These are phyloP conservation scores for Brachypteracias leptosomus DNA, from an alignment of 2,113 vertebrate genomes.

Conservation along the genomic window DNA sequence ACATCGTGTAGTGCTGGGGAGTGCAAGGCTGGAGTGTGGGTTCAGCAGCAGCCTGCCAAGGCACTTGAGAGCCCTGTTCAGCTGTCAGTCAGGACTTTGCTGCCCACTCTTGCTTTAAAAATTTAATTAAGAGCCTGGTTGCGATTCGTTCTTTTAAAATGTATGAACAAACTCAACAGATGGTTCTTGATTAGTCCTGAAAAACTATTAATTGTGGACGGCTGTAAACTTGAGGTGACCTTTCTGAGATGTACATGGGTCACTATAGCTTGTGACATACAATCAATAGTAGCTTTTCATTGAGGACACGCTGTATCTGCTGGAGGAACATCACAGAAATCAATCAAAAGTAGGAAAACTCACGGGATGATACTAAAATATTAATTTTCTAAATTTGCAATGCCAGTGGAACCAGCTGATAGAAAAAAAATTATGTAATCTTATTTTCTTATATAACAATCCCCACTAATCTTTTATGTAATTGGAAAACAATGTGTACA, in stretches of 20 bases:
- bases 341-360: not conserved
- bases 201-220: not conserved
- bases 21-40: not conserved
- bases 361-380: not conserved
- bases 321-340: not conserved
- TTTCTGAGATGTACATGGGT: not conserved
- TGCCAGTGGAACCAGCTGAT: not conserved
- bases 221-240: not conserved
- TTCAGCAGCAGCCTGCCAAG: constrained; percentile 3
- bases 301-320: not conserved
- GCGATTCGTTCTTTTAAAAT: not conserved
- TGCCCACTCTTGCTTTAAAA: constrained; percentile 26
- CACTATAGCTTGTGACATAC: not conserved
- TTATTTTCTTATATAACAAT: not conserved
- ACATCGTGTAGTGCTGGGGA: not conserved
- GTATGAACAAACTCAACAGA: not conserved
- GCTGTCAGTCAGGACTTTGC: constrained; percentile 27
- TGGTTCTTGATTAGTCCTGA: constrained; percentile 24
- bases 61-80: not conserved
- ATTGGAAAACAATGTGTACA: not conserved
- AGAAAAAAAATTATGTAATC: not conserved
- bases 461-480: not conserved
- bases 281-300: not conserved
- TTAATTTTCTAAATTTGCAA: not conserved
- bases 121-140: not conserved